Conservation (phyloP, 2,113 vertebrate genomes). For the Octodon degus region DNA sequence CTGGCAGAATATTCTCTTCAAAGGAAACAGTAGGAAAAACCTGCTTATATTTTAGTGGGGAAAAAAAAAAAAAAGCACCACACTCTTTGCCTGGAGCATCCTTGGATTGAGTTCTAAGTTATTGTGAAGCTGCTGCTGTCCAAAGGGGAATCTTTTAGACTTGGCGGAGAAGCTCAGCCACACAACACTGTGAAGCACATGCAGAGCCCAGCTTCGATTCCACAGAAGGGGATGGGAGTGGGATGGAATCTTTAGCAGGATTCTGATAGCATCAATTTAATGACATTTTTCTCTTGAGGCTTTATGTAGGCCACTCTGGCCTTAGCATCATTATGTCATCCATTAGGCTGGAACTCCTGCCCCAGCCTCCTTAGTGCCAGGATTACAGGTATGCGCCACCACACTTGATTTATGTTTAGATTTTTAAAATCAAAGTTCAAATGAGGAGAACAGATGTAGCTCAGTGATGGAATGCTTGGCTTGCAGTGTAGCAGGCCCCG, state of each 20-base stretch:
- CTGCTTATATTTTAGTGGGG: constrained; percentile 2
- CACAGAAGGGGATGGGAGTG: too few relatives aligned
- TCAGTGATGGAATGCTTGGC: too few relatives aligned
- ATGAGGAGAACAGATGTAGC: too few relatives aligned
- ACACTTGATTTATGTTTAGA: constrained; percentile 1
- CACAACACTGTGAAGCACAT: too few relatives aligned
- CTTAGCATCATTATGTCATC: not conserved
- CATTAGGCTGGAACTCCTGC: not conserved
- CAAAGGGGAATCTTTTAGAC: not conserved
- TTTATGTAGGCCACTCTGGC: not conserved
- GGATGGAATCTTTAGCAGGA: not conserved
- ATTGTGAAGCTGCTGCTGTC: constrained; percentile 35
- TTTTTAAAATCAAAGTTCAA: not conserved
- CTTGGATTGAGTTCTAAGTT: not conserved
- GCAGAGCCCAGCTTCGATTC: not conserved
- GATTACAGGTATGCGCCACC: not conserved
- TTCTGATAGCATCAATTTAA: constrained; percentile 6
- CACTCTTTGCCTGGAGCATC: not conserved
- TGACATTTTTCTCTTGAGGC: not conserved
- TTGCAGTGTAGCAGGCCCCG: too few relatives aligned
- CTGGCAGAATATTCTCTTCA: not conserved
- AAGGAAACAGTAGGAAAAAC: not conserved
- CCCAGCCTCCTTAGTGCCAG: not conserved
- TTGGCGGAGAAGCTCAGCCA: not conserved
- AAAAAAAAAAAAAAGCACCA: constrained; percentile 4